These are phyloP conservation scores for Calephelis perditalis DNA, from an alignment of 2,888 invertebrate genomes.

Conservation along the genomic window DNA sequence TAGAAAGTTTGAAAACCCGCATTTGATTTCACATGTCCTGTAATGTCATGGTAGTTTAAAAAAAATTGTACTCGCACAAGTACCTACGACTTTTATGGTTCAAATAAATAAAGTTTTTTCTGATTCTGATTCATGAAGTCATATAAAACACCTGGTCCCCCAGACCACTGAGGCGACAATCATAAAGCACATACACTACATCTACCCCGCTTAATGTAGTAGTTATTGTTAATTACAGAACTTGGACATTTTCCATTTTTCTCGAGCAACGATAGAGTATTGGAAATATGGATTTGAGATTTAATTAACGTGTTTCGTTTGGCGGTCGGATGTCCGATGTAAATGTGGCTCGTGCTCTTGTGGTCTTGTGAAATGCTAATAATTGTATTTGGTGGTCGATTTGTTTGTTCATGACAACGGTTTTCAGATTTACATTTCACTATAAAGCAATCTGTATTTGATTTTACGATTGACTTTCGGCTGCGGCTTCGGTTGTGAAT, in stretches of 20 bases:
- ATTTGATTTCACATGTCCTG: too few relatives aligned
- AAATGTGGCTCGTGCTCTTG: slow-evolving; percentile 6
- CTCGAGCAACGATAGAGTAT: slow-evolving; percentile 41
- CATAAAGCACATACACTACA: not conserved
- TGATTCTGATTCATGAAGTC: too few relatives aligned
- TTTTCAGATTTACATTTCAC: slow-evolving; percentile 7
- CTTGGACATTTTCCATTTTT: slow-evolving; percentile 46
- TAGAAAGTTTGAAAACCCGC: too few relatives aligned
- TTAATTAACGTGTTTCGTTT: slow-evolving; percentile 38
- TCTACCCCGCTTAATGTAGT: slow-evolving; percentile 15
- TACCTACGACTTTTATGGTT: too few relatives aligned
- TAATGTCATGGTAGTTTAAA: too few relatives aligned
- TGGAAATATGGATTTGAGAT: slow-evolving; percentile 48
- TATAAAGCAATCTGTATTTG: not conserved
- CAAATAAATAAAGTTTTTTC: too few relatives aligned
- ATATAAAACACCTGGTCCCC: too few relatives aligned
- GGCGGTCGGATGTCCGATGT: slow-evolving; percentile 8
- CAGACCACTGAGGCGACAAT: too few relatives aligned
- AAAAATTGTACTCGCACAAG: too few relatives aligned
- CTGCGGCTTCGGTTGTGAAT: not conserved
- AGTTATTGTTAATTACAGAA: slow-evolving; percentile 39
- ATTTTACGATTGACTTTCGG: not conserved
- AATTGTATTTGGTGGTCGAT: slow-evolving; percentile 13
- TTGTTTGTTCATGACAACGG: slow-evolving; percentile 8
- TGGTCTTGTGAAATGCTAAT: slow-evolving; percentile 20